These are phyloP conservation scores for Phylloscopus trochiloides DNA, from an alignment of 2,113 vertebrate species.

Conservation along the genomic window DNA sequence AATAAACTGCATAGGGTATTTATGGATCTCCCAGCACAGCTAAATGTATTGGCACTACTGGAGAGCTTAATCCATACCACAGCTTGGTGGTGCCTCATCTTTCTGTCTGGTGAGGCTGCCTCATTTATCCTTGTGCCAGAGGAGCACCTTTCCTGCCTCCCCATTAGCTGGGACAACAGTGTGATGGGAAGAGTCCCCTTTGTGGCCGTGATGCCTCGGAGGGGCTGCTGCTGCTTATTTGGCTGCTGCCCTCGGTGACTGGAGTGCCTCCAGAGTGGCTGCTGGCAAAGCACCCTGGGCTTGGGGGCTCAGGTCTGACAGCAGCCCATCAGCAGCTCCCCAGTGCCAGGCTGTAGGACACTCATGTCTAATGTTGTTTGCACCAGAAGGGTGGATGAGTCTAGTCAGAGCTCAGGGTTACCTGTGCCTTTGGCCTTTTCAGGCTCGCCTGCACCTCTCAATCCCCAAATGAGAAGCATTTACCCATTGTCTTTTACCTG, in stretches of 20 bases:
- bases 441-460: background rate
- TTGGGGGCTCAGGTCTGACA: background rate
- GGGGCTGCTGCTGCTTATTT: background rate
- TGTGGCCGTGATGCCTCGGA: rapidly evolving
- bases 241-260: background rate
- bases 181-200: background rate
- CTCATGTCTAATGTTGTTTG: background rate
- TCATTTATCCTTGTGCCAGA: background rate
- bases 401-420: background rate
- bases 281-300: background rate
- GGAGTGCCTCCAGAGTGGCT: background rate
- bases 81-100: background rate
- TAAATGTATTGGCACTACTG: background rate
- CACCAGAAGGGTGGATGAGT: background rate
- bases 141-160: background rate
- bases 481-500: background rate
- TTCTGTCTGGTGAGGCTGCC: background rate
- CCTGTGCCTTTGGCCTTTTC: background rate
- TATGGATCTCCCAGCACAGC: background rate
- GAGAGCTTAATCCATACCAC: background rate
- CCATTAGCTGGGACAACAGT: rapidly evolving
- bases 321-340: background rate
- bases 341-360: background rate
- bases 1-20: background rate
- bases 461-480: background rate